phyloP scores from a whole-genome alignment of 1,140 invertebrate species.

The Aphis craccivora region DNA sequence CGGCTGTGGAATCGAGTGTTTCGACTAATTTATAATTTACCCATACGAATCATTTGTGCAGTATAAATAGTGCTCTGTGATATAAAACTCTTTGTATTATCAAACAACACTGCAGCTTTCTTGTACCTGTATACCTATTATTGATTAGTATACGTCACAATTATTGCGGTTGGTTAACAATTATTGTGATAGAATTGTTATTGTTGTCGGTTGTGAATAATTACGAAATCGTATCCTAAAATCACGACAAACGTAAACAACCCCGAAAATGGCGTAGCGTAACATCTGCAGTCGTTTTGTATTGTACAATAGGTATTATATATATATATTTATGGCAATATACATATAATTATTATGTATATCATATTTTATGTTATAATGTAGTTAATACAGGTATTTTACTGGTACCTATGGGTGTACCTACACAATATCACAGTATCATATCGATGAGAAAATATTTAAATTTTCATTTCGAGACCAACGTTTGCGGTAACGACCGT shows the following conservation, averaged over 20 bases:
- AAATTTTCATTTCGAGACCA: not conserved
- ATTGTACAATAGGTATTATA: not conserved
- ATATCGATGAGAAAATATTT: slow-evolving; percentile 24
- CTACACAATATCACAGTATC: not conserved
- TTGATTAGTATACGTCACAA: not conserved
- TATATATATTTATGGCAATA: no score
- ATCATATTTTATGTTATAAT: no score
- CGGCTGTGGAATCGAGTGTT: not conserved
- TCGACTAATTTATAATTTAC: not conserved
- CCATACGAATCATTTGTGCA: not conserved
- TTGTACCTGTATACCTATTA: not conserved
- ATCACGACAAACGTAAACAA: not conserved
- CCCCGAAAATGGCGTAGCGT: not conserved
- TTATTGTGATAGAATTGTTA: not conserved
- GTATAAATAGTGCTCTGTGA: not conserved
- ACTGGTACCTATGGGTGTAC: not conserved
- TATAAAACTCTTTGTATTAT: not conserved
- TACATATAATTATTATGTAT: no score
- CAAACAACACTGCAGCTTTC: not conserved
- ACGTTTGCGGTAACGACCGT: not conserved
- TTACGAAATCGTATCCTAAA: not conserved
- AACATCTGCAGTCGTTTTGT: not conserved
- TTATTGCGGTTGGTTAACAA: not conserved
- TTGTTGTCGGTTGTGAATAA: not conserved
- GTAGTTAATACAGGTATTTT: no score